phyloP scores from a whole-genome alignment of 1,140 invertebrate species.

The Cardiocondyla obscurior region DNA sequence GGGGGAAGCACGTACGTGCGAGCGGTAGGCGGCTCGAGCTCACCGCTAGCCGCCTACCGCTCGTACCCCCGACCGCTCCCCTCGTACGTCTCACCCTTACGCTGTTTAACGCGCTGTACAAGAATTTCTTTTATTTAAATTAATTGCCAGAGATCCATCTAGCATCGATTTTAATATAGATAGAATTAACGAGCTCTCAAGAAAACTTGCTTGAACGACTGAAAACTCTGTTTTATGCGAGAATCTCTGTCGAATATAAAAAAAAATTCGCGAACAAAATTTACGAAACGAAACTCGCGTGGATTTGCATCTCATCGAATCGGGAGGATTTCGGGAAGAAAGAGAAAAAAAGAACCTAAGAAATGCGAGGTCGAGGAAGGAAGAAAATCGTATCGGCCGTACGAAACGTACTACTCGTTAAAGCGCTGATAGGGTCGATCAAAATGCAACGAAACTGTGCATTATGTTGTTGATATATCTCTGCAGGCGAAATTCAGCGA shows the following conservation, averaged over 20 bases:
- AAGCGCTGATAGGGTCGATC: conserved; percentile 47
- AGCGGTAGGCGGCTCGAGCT: no score
- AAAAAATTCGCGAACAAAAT: not conserved
- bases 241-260: not conserved
- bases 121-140: no score
- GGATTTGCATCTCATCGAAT: not conserved
- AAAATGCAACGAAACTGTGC: conserved; percentile 50
- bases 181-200: no score
- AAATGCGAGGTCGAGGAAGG: not conserved
- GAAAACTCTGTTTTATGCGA: not conserved
- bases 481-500: conserved; percentile 49
- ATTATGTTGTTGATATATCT: conserved; percentile 59
- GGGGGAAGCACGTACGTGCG: no score
- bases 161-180: no score
- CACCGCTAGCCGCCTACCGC: no score
- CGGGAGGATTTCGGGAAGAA: conserved; percentile 18
- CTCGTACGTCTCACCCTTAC: no score
- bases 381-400: not conserved
- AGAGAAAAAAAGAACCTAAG: conserved; percentile 5
- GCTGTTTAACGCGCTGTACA: no score
- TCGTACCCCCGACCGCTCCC: no score
- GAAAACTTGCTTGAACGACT: no score
- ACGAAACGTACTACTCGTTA: conserved; percentile 48
- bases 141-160: no score
- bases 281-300: no score